Evolutionary conservation across 1,140 invertebrate genomes (phyloP).

Genomic region (Diploscapter pachys): DNA sequence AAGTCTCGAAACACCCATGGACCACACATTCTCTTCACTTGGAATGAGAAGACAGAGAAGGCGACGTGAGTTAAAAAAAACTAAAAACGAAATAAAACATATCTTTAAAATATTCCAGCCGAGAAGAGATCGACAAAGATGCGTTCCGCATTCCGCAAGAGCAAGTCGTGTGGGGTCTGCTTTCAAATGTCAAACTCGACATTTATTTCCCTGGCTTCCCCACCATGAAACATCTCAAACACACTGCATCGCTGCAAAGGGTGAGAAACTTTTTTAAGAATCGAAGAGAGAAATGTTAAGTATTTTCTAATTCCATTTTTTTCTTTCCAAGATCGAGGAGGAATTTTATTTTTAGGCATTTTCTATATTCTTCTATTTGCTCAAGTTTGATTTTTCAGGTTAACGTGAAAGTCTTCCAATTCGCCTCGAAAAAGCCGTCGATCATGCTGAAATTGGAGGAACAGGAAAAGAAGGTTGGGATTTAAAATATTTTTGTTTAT

Average conservation of each 20-base stretch:
- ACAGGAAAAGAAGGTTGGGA: slow-evolving; percentile 42
- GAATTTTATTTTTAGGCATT: too few relatives aligned
- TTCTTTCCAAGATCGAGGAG: too few relatives aligned
- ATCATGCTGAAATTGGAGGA: slow-evolving; percentile 70
- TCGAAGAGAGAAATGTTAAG: background rate
- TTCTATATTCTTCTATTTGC: too few relatives aligned
- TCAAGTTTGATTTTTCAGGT: slow-evolving; percentile 65
- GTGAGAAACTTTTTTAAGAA: slow-evolving; percentile 8
- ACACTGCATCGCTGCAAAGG: slow-evolving; percentile 65
- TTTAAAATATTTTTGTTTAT: slow-evolving; percentile 54
- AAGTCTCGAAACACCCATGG: slow-evolving; percentile 75
- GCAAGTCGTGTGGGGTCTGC: slow-evolving; percentile 72
- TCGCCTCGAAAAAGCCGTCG: slow-evolving; percentile 73
- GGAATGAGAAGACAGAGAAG: too few relatives aligned
- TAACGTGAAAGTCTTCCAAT: slow-evolving; percentile 81
- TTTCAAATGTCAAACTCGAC: slow-evolving; percentile 70
- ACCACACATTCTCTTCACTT: slow-evolving; percentile 75
- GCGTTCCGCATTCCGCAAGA: slow-evolving; percentile 61
- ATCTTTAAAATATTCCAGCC: background rate
- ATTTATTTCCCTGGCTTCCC: slow-evolving; percentile 84
- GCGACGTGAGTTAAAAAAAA: too few relatives aligned
- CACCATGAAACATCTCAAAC: slow-evolving; percentile 76
- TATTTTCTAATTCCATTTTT: too few relatives aligned
- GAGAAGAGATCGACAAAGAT: slow-evolving; percentile 37
- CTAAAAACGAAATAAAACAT: too few relatives aligned